Base-by-base conservation (phyloP, 1,140 invertebrate species). In the Euborellia annulipes region DNA sequence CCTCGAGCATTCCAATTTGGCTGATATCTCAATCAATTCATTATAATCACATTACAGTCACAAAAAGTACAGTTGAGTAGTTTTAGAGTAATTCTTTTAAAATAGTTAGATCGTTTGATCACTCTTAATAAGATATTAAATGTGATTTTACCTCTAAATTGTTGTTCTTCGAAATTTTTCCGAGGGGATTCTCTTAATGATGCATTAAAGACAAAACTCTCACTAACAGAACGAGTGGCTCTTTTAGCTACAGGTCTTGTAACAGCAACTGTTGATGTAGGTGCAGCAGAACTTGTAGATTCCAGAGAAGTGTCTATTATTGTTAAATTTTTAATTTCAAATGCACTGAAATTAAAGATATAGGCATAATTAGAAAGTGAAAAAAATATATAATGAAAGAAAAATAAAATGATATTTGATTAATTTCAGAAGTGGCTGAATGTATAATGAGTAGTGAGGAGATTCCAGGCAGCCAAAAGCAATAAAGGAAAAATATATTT, bases 291-390 rank as follows among this genome's bases (percentile, higher is more conserved):
- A 32, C 52, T 54, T 17, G 50, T 46, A 41, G 54, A 54, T 16
- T 64, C 61, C 30, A 64, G 58, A 39, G 70, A 62, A 30, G 65
- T 68, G 2, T 74, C 69, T 41, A 79, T 69, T 50, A 79, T 72
- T 54, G 72, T 67, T 47, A 79, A 58, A 43, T 72, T 64, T 46
- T 64, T 47, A 48, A 79, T 79, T 54, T 77, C 72, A 48, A 60
- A 62, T 36, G 72, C 70, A 52, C 76, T 79, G 55, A 38, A 69
- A 66, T 51, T 36, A 49, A 36, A 8, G 11, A 38, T 23, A n/a
- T n/a, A n/a, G n/a, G n/a, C n/a, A n/a, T n/a, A n/a, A n/a, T n/a
- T n/a, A n/a, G n/a, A n/a, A n/a, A n/a, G n/a, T 47, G 50, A 18
- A 43, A 37, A 36, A 45, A 36, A 3, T n/a, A 0, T 21, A 2